Conservation (phyloP, 2,797 vertebrate genomes). For the Astyanax mexicanus region DNA sequence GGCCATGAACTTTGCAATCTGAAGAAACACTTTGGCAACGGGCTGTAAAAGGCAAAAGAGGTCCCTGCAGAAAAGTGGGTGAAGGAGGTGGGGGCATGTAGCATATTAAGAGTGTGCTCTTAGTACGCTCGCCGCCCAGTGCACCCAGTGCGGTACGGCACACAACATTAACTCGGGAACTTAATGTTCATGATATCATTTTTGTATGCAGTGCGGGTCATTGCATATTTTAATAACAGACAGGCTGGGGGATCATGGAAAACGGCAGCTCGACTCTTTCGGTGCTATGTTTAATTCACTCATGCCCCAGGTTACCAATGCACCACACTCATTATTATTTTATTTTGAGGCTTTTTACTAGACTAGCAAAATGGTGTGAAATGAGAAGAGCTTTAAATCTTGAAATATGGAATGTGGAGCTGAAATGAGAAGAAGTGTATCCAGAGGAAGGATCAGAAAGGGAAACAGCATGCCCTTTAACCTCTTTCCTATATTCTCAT, state of each 20-base stretch:
- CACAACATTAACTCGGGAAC: slow-evolving; percentile 59
- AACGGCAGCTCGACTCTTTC: slow-evolving; percentile 52
- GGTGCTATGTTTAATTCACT: slow-evolving; percentile 59
- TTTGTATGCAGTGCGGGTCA: slow-evolving; percentile 59
- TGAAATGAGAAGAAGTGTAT: neutral
- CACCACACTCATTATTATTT: slow-evolving; percentile 42
- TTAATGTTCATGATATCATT: slow-evolving; percentile 64
- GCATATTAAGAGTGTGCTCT: slow-evolving; percentile 56
- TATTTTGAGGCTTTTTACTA: slow-evolving; percentile 46
- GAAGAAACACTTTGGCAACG: slow-evolving; percentile 41
- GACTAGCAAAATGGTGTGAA: slow-evolving; percentile 16
- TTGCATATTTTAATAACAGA: slow-evolving; percentile 64
- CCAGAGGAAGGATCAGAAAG: neutral
- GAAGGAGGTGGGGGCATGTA: slow-evolving; percentile 45
- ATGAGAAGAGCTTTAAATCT: neutral
- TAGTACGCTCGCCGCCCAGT: slow-evolving; percentile 39
- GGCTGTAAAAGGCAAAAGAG: slow-evolving; percentile 42
- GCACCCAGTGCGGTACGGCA: slow-evolving; percentile 41
- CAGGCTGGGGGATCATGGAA: slow-evolving; percentile 51
- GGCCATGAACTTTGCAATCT: slow-evolving; percentile 45
- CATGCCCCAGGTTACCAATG: slow-evolving; percentile 42
- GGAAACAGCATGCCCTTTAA: neutral
- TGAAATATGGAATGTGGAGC: neutral
- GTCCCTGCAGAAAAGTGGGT: slow-evolving; percentile 35
- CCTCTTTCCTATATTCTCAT: neutral